Conservation (phyloP, 2,113 vertebrate genomes). For the Coreoperca whiteheadi region DNA sequence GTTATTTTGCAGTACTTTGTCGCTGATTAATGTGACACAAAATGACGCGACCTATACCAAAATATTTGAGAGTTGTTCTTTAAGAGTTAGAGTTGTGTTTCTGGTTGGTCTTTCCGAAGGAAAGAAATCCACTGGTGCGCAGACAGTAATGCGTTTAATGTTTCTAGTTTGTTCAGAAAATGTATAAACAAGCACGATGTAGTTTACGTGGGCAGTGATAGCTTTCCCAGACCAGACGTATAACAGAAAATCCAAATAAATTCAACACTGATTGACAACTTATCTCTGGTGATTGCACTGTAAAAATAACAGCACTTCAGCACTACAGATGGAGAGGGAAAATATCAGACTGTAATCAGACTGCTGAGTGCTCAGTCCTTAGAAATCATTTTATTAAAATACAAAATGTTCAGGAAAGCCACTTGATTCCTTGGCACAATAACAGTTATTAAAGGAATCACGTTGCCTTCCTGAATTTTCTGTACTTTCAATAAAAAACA, state of each 20-base stretch:
- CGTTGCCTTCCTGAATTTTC: background rate
- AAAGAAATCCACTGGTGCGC: background rate
- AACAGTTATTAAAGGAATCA: background rate
- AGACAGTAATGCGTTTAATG: background rate
- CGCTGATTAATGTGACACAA: background rate
- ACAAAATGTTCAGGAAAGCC: background rate
- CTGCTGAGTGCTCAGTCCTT: background rate
- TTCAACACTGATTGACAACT: constrained; percentile 2
- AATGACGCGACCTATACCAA: background rate
- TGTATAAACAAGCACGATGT: background rate
- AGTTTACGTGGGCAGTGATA: background rate
- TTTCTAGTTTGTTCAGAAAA: background rate
- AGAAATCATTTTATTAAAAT: constrained; percentile 20
- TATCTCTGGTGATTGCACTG: background rate
- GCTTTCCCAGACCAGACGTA: background rate
- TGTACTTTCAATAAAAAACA: background rate
- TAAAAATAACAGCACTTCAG: constrained; percentile 18
- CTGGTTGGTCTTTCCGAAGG: background rate
- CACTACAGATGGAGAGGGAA: background rate
- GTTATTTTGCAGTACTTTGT: background rate
- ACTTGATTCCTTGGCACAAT: constrained; percentile 2
- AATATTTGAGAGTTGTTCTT: background rate
- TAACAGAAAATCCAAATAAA: background rate
- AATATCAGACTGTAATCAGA: background rate
- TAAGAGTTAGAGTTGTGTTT: no score